Evolutionary conservation across 1,140 invertebrate genomes (phyloP), one percentile per base, ranked within the genome.

Genomic region (Drosophila gunungcola): DNA sequence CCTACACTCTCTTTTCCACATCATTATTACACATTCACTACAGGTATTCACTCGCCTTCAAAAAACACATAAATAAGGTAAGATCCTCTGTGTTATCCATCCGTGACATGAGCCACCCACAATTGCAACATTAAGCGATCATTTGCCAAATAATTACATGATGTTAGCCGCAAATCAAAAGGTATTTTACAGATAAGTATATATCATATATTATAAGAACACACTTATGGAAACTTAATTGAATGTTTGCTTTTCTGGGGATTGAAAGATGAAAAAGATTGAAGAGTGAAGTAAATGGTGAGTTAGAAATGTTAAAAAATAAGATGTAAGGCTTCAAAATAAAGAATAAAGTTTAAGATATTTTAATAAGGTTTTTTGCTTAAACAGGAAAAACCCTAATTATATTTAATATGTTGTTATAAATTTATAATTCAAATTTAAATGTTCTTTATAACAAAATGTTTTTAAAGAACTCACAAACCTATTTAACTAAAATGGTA

Each of bases 141-240:
- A 65, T 57, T 80, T 63, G 63, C 74, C 32, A 65, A 83, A 89
- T 89, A 89, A 83, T 88, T 88, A 83, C 67, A 70, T 73, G 84
- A 83, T 89, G 75, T 83, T 72, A 83, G 79, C 10, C 34, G 21
- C 39, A 43, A 83, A 78, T 78, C 27, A 10, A 27, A 49, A 67
- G 64, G 60, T 49, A 46, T 52, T 32, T 38, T 34, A 10, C 0
- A 67, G 72, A 67, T 76, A 76, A 76, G 36, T 70, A 46, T 25
- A 61, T 32, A 29, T n/a, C 11, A 32, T 21, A 27, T 27, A 39
- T 48, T 65, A 64, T 29, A 51, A 16, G 38, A 38, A 52, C 29
- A 63, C 5, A 36, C 6, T 29, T 67, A 12, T 12, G 48, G 34
- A 11, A 46, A 48, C 4, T 16, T 48, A 55, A 70, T 69, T 69